phyloP scores from a whole-genome alignment of 2,797 vertebrate genomes.

The Selene dorsalis region DNA sequence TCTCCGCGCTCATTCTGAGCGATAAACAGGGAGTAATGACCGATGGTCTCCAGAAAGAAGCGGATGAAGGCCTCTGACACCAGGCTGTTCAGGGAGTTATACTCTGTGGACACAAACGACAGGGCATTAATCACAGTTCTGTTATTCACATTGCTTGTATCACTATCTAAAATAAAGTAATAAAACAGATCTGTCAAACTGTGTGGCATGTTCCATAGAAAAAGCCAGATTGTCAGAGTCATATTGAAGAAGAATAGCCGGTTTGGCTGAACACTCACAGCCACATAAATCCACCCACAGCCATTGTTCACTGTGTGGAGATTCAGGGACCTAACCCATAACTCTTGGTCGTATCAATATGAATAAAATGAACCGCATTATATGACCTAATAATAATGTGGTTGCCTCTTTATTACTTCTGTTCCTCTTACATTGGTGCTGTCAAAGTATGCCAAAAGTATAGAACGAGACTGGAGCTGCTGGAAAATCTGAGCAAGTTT shows the following conservation, averaged over 20 bases:
- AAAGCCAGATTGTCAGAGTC: constrained; percentile 3
- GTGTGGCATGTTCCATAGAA: constrained; percentile 9
- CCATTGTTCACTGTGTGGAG: constrained; percentile 30
- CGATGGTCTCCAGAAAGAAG: constrained; percentile 98
- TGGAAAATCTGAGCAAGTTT: constrained; percentile 24
- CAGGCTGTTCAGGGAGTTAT: constrained; percentile 94
- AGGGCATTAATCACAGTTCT: not conserved
- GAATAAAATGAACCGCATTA: constrained; percentile 42
- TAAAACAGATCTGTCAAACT: constrained; percentile 12
- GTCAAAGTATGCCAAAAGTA: constrained; percentile 15
- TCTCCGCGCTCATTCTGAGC: constrained; percentile 94
- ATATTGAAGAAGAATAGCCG: constrained; percentile 20
- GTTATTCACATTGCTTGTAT: not conserved
- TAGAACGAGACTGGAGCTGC: not conserved
- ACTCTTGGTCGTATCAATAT: constrained; percentile 20
- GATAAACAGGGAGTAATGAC: constrained; percentile 98
- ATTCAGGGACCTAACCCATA: constrained; percentile 20
- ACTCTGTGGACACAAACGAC: constrained; percentile 85
- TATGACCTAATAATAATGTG: constrained; percentile 40
- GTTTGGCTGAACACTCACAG: constrained; percentile 18
- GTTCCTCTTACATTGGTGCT: constrained; percentile 23
- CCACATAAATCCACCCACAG: constrained; percentile 18
- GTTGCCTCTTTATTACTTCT: constrained; percentile 17
- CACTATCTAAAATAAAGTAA: not conserved
- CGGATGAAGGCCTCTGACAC: constrained; percentile 99